Base-by-base conservation (phyloP, 2,888 invertebrate species). In the Eilema sororculum region DNA sequence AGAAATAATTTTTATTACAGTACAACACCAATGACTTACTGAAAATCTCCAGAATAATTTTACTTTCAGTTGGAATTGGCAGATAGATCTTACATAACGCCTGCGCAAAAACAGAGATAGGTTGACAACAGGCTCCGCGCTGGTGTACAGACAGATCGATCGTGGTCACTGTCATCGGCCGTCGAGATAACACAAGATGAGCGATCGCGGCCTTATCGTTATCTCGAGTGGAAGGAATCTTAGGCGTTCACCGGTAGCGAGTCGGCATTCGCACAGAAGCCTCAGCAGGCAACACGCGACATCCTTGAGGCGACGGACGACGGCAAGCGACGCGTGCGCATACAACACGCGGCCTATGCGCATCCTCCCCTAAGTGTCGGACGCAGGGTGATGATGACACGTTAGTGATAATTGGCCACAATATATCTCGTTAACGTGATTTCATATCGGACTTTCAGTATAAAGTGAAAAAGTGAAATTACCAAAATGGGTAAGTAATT, bases 201-300 rank as follows among this genome's bases (percentile, higher is more conserved):
- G 90, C 86, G 93, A 93, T 93, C 86, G 89, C 83, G 84, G 86
- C 90, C 91, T 93, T 93, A 94, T 93, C 93, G 91, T 91, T 94
- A 95, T 95, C 95, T 90, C 82, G 86, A 84, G 86, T 90, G 90
- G 90, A 90, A 94, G 92, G 91, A 92, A 90, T 94, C 94, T 89
- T 94, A 88, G 82, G 87, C 84, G 86, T 84, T 82, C 77, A 87
- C 84, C 88, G 90, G 87, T 87, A 87, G 86, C 85, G 77, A 78
- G 82, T 79, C 87, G 88, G 87, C 95, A 95, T 94, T 95, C 94
- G 94, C 93, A 91, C 91, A 90, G 91, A 91, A 93, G 95, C 94
- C 93, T 93, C 86, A 84, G 92, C 85, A 89, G 91, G 91, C 91
- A 89, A 82, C 92, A 92, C 94, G 95, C 93, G 94, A 87, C 85